These are phyloP conservation scores for Callopanchax toddi DNA, from an alignment of 2,113 vertebrate genomes.

Conservation along the genomic window DNA sequence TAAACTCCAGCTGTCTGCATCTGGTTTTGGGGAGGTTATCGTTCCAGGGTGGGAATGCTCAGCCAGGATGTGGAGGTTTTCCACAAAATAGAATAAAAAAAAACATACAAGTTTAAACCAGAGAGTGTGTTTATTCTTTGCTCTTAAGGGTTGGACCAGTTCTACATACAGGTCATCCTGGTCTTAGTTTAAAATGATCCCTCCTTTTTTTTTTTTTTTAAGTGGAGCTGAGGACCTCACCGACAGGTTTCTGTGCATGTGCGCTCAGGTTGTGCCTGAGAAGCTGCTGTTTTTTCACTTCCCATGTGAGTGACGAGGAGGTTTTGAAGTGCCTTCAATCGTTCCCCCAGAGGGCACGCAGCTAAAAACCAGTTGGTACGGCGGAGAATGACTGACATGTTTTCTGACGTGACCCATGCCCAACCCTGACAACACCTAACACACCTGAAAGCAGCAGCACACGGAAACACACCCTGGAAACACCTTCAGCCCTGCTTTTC, in stretches of 20 bases:
- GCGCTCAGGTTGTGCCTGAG: not conserved
- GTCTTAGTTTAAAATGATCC: not conserved
- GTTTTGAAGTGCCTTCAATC: not conserved
- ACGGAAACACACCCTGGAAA: constrained; percentile 28
- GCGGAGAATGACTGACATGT: constrained; percentile 31
- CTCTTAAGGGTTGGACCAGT: not conserved
- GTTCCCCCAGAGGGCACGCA: not conserved
- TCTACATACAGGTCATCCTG: not conserved
- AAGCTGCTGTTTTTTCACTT: constrained; percentile 1
- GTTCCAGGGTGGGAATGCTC: too few species aligned
- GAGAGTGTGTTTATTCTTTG: too few species aligned
- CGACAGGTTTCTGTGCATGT: not conserved
- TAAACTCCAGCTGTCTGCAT: too few species aligned
- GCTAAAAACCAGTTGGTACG: constrained; percentile 47
- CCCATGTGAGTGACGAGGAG: not conserved
- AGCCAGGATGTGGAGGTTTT: too few species aligned
- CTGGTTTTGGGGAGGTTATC: too few species aligned
- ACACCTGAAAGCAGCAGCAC: constrained; percentile 35
- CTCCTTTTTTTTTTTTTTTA: too few species aligned
- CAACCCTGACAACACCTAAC: constrained; percentile 46
- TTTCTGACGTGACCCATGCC: constrained; percentile 16
- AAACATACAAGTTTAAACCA: too few species aligned
- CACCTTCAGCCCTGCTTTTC: not conserved
- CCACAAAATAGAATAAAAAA: too few species aligned
- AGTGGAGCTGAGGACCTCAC: not conserved